Evolutionary conservation across 2,888 invertebrate genomes (phyloP).

Genomic region (Autographa gamma): DNA sequence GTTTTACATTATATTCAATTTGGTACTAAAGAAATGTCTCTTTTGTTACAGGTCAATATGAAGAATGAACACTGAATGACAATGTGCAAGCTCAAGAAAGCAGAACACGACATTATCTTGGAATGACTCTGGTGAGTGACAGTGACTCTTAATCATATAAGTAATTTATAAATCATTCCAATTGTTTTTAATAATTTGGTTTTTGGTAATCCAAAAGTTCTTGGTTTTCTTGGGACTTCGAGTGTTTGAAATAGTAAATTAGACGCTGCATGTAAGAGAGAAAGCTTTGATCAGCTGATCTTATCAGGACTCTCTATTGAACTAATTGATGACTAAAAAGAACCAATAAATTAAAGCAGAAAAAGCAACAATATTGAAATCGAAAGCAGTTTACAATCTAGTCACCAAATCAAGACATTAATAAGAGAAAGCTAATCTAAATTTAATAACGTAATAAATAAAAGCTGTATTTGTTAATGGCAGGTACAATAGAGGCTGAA

Average conservation of each 20-base stretch:
- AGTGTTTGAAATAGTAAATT: neutral
- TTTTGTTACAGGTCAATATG: slow-evolving; percentile 76
- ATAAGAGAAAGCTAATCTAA: neutral
- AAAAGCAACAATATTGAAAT: neutral
- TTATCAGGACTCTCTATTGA: neutral
- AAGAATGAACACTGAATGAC: slow-evolving; percentile 52
- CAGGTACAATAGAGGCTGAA: slow-evolving; percentile 51
- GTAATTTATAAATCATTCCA: too few species aligned
- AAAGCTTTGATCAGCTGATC: neutral
- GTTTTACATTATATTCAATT: neutral
- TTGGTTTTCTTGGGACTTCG: too few species aligned
- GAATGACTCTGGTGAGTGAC: slow-evolving; percentile 53
- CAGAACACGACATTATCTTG: slow-evolving; percentile 37
- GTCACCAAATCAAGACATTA: neutral
- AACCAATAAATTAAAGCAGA: neutral
- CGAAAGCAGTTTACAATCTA: neutral
- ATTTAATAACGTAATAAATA: neutral
- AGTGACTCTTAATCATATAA: slow-evolving; percentile 2
- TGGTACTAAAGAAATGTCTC: neutral
- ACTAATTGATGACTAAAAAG: neutral
- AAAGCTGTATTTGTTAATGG: slow-evolving; percentile 14
- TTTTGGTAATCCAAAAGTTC: too few species aligned
- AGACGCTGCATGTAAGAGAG: neutral
- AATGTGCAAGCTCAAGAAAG: slow-evolving; percentile 68
- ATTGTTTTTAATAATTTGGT: neutral